phyloP scores from a whole-genome alignment of 1,140 invertebrate species.

The Anastrepha obliqua region DNA sequence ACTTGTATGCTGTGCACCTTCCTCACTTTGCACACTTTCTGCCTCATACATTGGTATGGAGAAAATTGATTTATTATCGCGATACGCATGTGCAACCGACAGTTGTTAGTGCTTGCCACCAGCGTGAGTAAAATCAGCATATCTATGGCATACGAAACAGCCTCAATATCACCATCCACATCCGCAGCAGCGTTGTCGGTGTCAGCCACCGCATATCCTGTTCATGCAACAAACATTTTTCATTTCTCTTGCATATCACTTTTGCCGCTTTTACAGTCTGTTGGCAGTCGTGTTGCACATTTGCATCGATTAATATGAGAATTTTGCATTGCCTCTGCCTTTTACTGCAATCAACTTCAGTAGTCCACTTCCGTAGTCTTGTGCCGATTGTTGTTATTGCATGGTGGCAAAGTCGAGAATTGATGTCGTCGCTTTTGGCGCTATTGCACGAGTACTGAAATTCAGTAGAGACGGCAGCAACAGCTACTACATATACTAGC shows the following conservation, averaged over 20 bases:
- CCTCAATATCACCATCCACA: slow-evolving; percentile 11
- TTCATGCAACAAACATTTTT: slow-evolving; percentile 53
- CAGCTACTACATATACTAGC: no score
- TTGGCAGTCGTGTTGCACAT: slow-evolving; percentile 50
- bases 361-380: background rate
- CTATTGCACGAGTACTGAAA: background rate
- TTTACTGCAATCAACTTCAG: background rate
- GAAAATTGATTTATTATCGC: slow-evolving; percentile 52
- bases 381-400: background rate
- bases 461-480: background rate
- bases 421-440: slow-evolving; percentile 13
- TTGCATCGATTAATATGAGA: slow-evolving; percentile 50
- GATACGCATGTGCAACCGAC: slow-evolving; percentile 43
- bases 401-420: background rate
- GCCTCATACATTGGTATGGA: slow-evolving; percentile 11
- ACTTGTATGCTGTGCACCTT: background rate
- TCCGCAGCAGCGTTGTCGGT: slow-evolving; percentile 23
- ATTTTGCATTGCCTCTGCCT: background rate
- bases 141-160: background rate
- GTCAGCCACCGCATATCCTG: slow-evolving; percentile 50
- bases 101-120: slow-evolving; percentile 44
- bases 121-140: background rate
- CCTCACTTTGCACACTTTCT: background rate
- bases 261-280: slow-evolving; percentile 46
- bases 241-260: slow-evolving; percentile 49